Evolutionary conservation across 1,140 invertebrate species (phyloP), one percentile per base, ranked within the genome.

Genomic region (Eubasilissa regina): DNA sequence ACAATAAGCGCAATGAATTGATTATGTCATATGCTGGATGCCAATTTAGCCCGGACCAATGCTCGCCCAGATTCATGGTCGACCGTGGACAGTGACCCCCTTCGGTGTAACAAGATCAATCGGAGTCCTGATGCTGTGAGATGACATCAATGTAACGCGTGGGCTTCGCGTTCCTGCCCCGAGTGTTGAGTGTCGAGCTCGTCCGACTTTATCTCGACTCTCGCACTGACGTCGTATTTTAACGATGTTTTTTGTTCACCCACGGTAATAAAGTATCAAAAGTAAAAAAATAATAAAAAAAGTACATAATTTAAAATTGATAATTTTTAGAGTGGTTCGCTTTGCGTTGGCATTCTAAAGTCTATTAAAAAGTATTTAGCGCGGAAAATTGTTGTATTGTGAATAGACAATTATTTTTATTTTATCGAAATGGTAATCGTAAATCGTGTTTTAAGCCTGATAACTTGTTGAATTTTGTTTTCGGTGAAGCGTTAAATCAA

Each of bases 1-100:
- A 83, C 79, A 83, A 83, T 73, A 72, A 83, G 81, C 81, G 58
- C 75, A 78, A 77, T 80, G 78, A 83, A 83, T 80, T 79, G 78
- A 83, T 83, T 83, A 78, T 83, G 79, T 83, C 81, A 83, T 80
- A 53, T 78, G 76, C 53, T 73, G 81, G 73, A 62, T 77, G 81
- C 66, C 81, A 80, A 80, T 79, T 80, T 79, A 72, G 75, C 66
- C 47, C 25, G 48, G 75, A 51, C 75, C 81, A 75, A 78, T 70
- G 75, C 62, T 75, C n/a, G 68, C n/a, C 48, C 72, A 72, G 70
- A 83, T 80, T 83, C 81, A 80, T 72, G 81, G 79, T 79, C 81
- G 56, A 48, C 78, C 76, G 55, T 83, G 81, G 81, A 79, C 81
- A 80, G 56, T 83, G 81, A 83, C 81, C 81, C 66, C 78, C 56